Evolutionary conservation across 2,888 invertebrate genomes (phyloP), one percentile per base, ranked within the genome.

Genomic region (Pyrgus malvae): DNA sequence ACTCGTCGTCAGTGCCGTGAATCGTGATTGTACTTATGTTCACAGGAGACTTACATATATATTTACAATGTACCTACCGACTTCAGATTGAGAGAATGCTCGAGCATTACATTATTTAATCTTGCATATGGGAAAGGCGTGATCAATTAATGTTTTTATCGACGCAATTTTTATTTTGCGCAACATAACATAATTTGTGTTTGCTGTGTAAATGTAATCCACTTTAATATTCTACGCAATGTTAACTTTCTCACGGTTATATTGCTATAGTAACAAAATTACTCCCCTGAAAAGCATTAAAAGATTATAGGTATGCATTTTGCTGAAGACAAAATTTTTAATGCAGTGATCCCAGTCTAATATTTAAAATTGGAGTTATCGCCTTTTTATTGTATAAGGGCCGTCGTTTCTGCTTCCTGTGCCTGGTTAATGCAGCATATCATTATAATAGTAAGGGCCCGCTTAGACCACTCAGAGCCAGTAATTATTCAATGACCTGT

Each of bases 1-100:
- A 59, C 66, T 33, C 59, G 55, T 29, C 4, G 50, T n/a, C n/a
- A n/a, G n/a, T n/a, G n/a, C n/a, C n/a, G n/a, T n/a, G n/a, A n/a
- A n/a, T 57, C 46, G 31, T 42, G 14, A 68, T 65, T 66, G 61
- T 66, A 66, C 66, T 67, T 60, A 66, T 61, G 65, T 67, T 59
- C 61, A 65, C 64, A 66, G 29, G 44, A 17, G 17, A n/a, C 17
- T 6, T 23, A 23, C 6, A 3, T 23, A 23, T 6, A 23, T 3
- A 6, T 6, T 23, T 3, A 23, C n/a, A n/a, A n/a, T n/a, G n/a
- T n/a, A n/a, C n/a, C n/a, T n/a, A n/a, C n/a, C n/a, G n/a, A n/a
- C n/a, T n/a, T n/a, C n/a, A n/a, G n/a, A n/a, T n/a, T n/a, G n/a
- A n/a, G n/a, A n/a, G n/a, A n/a, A n/a, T n/a, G n/a, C n/a, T n/a